phyloP scores from a whole-genome alignment of 2,113 vertebrate species.

The Elanus axillaris region DNA sequence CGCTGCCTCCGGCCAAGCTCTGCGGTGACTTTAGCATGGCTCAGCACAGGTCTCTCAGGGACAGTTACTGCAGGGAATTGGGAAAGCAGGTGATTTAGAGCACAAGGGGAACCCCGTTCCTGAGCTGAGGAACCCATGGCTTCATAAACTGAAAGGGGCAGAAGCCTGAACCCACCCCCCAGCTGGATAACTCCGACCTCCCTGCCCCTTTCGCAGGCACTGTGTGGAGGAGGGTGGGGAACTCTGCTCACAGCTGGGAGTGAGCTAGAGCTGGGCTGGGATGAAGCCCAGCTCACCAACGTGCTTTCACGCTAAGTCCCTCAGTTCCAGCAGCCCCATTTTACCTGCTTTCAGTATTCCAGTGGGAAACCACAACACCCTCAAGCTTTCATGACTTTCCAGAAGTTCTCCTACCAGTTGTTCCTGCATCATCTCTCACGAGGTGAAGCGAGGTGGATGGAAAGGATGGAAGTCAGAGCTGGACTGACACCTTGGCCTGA shows the following conservation, averaged over 20 bases:
- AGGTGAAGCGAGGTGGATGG: neutral
- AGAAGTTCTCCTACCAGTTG: neutral
- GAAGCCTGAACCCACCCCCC: neutral
- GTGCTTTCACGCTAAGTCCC: neutral
- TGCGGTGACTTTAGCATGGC: fast-evolving
- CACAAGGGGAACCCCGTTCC: neutral
- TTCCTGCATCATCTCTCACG: neutral
- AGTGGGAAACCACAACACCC: neutral
- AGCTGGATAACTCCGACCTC: neutral
- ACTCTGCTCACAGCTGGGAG: neutral
- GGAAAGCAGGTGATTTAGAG: neutral
- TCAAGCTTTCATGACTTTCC: neutral
- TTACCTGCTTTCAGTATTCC: fast-evolving
- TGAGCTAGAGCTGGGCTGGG: neutral
- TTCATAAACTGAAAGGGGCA: neutral
- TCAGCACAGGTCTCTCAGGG: neutral
- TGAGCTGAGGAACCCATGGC: neutral
- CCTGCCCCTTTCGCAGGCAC: neutral
- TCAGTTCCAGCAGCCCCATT: neutral
- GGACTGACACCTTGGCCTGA: neutral
- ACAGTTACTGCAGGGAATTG: neutral
- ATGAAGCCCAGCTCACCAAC: neutral
- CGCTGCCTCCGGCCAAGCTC: neutral
- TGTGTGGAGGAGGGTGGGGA: fast-evolving
- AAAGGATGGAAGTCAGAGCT: neutral